A percentile compares a stretch with the other conserved stretches of the same genome.
These are phyloP conservation scores for Chlorops oryzae DNA, from an alignment of 1,140 invertebrate species.

Conservation along the genomic window DNA sequence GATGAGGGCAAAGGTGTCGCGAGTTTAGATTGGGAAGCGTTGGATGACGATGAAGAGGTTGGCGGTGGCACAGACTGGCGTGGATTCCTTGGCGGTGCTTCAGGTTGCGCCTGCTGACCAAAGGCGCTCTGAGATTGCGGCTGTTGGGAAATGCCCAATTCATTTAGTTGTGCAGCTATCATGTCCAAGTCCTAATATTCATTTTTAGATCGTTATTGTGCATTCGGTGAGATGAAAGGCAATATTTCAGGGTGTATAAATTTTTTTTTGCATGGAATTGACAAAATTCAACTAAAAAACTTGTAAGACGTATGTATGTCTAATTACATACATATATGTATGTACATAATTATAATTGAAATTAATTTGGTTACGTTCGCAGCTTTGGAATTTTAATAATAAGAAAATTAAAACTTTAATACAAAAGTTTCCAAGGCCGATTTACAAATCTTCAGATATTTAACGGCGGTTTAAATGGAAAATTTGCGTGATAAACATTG, in stretches of 20 bases:
- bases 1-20: slow-evolving; percentile 32
- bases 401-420: too few species aligned
- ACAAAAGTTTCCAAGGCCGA: too few species aligned
- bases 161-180: slow-evolving; percentile 86
- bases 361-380: too few species aligned
- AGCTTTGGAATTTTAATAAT: too few species aligned
- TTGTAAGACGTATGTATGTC: too few species aligned
- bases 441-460: too few species aligned
- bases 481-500: too few species aligned
- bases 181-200: slow-evolving; percentile 77
- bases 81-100: slow-evolving; percentile 54
- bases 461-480: too few species aligned
- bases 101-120: slow-evolving; percentile 49
- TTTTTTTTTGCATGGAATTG: slow-evolving; percentile 1
- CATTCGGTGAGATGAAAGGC: not conserved
- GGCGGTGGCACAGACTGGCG: slow-evolving; percentile 44
- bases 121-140: slow-evolving; percentile 42
- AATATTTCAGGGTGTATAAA: not conserved
- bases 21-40: slow-evolving; percentile 31
- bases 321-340: too few species aligned
- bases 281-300: slow-evolving; percentile 12
- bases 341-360: too few species aligned
- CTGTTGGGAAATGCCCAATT: slow-evolving; percentile 67
- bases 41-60: slow-evolving; percentile 30
- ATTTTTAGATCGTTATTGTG: not conserved